Conservation (phyloP, 2,888 invertebrate species). For the Drosophila siamana region DNA sequence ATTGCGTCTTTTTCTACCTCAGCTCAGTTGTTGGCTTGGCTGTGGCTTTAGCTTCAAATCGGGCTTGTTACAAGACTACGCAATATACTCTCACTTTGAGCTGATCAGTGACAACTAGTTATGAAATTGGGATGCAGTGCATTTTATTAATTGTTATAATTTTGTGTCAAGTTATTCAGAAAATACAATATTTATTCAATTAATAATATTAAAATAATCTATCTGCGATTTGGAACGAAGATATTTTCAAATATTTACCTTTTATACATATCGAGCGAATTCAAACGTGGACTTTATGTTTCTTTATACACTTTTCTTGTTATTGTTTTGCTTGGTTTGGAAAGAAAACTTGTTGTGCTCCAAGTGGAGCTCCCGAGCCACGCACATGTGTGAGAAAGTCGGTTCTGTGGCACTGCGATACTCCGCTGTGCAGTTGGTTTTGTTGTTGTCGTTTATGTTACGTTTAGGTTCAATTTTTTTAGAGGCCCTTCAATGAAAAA, state of each 20-base stretch:
- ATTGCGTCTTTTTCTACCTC: neutral
- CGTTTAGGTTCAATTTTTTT: conserved; percentile 65
- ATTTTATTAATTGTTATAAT: too few relatives aligned
- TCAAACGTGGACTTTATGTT: neutral
- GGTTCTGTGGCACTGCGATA: conserved; percentile 40
- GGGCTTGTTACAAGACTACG: conserved; percentile 35
- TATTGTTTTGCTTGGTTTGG: conserved; percentile 11
- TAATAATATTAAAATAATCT: too few relatives aligned
- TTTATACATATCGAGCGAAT: too few relatives aligned
- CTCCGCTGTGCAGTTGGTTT: conserved; percentile 9
- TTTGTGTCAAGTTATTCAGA: too few relatives aligned
- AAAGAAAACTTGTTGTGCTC: conserved; percentile 47
- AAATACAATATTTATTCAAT: too few relatives aligned
- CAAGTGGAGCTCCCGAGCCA: conserved; percentile 71
- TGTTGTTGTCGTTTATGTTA: conserved; percentile 59
- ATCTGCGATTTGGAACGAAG: too few relatives aligned
- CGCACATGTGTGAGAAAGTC: conserved; percentile 77
- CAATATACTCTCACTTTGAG: conserved; percentile 20
- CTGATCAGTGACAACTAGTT: neutral
- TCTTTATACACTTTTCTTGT: neutral
- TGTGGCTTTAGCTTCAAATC: conserved; percentile 12
- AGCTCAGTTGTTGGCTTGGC: conserved; percentile 17
- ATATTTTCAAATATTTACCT: too few relatives aligned
- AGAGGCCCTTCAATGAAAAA: conserved; percentile 79
- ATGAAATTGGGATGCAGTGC: neutral